Evolutionary conservation across 2,113 vertebrate genomes (phyloP).

Genomic region (Tragelaphus imberbis): DNA sequence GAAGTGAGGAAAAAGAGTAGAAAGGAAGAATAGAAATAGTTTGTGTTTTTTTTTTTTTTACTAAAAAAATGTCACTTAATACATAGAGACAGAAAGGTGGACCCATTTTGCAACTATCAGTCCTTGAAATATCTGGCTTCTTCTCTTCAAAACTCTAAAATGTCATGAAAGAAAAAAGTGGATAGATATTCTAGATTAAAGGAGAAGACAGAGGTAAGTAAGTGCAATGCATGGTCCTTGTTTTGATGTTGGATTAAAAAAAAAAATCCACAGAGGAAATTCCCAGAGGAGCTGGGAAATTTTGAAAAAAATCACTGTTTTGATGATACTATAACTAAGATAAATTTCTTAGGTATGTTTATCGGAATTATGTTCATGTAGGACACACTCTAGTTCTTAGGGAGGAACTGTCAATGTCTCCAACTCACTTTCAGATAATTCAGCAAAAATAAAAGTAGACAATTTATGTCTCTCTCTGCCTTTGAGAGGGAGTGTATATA

Average conservation of each 20-base stretch:
- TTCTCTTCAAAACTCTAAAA: not conserved
- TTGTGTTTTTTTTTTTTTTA: not conserved
- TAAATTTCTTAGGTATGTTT: not conserved
- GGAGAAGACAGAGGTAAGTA: not conserved
- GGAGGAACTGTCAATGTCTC: not conserved
- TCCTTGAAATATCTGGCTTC: not conserved
- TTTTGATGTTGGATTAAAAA: not conserved
- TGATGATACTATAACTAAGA: not conserved
- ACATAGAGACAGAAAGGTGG: not conserved
- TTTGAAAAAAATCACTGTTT: not conserved
- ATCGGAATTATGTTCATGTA: not conserved
- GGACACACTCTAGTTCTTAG: not conserved
- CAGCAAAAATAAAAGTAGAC: not conserved
- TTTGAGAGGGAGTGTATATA: not conserved
- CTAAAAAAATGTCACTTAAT: not conserved
- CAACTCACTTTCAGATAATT: not conserved
- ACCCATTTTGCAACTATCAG: not conserved
- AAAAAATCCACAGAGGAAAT: not conserved
- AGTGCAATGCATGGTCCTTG: not conserved
- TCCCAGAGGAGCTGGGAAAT: not conserved
- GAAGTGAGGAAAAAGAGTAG: no score
- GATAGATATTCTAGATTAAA: not conserved
- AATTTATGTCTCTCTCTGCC: not conserved
- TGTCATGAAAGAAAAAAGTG: not conserved
- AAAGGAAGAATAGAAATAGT: not conserved